These are phyloP conservation scores for Sitophilus oryzae DNA, from an alignment of 1,140 invertebrate species.

Conservation along the genomic window DNA sequence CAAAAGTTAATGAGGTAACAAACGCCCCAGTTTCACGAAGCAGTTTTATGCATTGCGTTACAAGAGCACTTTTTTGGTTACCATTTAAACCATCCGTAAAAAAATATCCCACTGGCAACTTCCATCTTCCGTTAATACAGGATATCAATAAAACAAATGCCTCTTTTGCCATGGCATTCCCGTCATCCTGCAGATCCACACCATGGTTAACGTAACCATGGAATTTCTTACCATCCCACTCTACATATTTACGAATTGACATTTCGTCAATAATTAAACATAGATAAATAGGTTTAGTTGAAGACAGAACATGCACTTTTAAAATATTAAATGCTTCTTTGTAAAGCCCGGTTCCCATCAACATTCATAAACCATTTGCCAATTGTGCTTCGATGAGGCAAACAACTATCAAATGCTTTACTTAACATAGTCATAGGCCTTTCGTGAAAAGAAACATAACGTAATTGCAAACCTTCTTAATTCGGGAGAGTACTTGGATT, in stretches of 20 bases:
- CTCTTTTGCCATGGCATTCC: too few relatives aligned
- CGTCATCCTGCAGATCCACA: conserved; percentile 3
- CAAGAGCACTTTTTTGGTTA: conserved; percentile 2
- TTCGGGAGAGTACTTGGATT: conserved; percentile 1
- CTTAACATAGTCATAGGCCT: conserved; percentile 19
- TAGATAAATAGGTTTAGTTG: neutral
- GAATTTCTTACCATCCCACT: conserved; percentile 12
- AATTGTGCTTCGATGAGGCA: conserved; percentile 15
- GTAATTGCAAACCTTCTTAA: conserved; percentile 13
- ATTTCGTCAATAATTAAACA: conserved; percentile 19
- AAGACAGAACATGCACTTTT: conserved; percentile 3
- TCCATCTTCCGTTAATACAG: too few relatives aligned
- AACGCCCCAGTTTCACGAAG: neutral
- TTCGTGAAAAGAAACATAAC: conserved; percentile 13
- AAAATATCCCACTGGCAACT: too few relatives aligned
- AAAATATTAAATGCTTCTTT: neutral
- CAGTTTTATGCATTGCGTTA: neutral
- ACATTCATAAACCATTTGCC: conserved; percentile 16
- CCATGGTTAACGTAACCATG: conserved; percentile 19
- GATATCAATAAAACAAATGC: too few relatives aligned
- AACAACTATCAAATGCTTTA: conserved; percentile 12
- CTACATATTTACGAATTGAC: conserved; percentile 6
- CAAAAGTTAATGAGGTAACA: conserved; percentile 10
- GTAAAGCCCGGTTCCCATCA: conserved; percentile 18
- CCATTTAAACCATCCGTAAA: neutral